phyloP scores from a whole-genome alignment of 2,888 invertebrate species.

The Diarsia dahlii region DNA sequence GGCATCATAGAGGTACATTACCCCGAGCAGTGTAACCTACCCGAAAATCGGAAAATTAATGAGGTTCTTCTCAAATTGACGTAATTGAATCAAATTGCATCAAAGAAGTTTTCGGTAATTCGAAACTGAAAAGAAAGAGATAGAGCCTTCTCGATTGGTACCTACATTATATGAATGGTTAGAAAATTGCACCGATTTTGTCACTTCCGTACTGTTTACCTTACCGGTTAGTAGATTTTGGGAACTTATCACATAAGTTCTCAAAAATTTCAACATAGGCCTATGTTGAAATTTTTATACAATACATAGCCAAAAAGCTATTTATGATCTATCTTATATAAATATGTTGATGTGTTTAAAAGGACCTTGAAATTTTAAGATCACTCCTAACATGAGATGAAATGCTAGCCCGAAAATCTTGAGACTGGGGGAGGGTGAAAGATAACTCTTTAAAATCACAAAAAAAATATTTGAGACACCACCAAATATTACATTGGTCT shows the following conservation, averaged over 20 bases:
- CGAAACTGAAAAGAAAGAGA: neutral
- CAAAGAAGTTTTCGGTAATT: neutral
- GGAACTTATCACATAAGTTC: neutral
- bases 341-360: neutral
- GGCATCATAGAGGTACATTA: too few relatives aligned
- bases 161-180: too few relatives aligned
- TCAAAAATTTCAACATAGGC: neutral
- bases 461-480: neutral
- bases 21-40: too few relatives aligned
- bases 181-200: neutral
- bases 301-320: too few relatives aligned
- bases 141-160: fast-evolving
- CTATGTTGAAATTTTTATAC: neutral
- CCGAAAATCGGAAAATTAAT: neutral
- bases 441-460: neutral
- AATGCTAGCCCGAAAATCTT: neutral
- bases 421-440: neutral
- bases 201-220: neutral
- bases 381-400: neutral
- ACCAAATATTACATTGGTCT: neutral
- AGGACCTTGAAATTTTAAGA: neutral
- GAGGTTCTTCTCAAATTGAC: neutral
- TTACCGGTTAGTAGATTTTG: neutral
- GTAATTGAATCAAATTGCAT: neutral
- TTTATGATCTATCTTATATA: too few relatives aligned